Evolutionary conservation across 2,113 vertebrate genomes (phyloP).

Genomic region (Otis tarda): DNA sequence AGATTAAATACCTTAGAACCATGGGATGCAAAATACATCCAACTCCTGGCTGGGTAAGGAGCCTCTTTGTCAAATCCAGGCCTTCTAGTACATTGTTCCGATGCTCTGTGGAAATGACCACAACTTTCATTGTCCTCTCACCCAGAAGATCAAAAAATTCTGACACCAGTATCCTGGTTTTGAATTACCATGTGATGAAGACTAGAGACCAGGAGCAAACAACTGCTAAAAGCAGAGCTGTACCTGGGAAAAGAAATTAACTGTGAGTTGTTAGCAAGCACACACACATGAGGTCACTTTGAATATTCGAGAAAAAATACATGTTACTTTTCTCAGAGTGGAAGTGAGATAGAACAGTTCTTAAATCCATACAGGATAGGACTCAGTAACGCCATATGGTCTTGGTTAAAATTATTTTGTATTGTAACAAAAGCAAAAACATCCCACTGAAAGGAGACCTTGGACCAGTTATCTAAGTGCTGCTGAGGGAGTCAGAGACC

Average conservation of each 20-base stretch:
- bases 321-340: background rate
- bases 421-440: background rate
- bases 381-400: background rate
- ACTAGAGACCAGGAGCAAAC: background rate
- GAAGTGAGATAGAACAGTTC: background rate
- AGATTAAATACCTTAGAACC: background rate
- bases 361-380: background rate
- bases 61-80: background rate
- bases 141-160: background rate
- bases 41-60: background rate
- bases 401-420: background rate
- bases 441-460: background rate
- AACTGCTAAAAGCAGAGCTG: background rate
- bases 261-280: background rate
- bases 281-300: background rate
- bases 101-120: background rate
- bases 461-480: background rate
- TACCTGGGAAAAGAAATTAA: background rate
- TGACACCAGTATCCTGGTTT: background rate
- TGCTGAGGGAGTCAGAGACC: constrained; percentile 1
- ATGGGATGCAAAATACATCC: background rate
- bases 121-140: background rate
- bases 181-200: background rate
- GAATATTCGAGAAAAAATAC: background rate
- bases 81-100: background rate